These are phyloP conservation scores for Plecotus auritus DNA, from an alignment of 2,113 vertebrate species.

Conservation along the genomic window DNA sequence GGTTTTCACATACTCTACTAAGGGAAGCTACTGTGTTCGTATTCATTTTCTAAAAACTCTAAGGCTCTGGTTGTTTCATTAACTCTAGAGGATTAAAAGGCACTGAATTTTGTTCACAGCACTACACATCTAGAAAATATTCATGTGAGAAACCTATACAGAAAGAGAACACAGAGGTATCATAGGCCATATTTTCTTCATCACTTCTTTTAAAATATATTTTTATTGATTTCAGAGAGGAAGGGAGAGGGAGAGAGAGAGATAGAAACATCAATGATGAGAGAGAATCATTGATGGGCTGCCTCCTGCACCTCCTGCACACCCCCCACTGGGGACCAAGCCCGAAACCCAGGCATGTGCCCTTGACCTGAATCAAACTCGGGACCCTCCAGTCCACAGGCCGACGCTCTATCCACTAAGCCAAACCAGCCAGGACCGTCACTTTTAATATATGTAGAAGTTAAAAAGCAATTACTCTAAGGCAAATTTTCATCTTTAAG, in stretches of 20 bases:
- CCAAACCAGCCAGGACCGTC: too few species aligned
- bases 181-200: slow-evolving; percentile 29
- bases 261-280: too few species aligned
- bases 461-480: slow-evolving; percentile 26
- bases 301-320: too few species aligned
- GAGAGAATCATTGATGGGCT: too few species aligned
- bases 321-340: too few species aligned
- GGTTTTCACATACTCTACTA: not conserved
- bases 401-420: too few species aligned
- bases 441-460: slow-evolving; percentile 37
- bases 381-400: too few species aligned
- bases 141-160: slow-evolving; percentile 41
- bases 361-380: too few species aligned
- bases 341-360: too few species aligned
- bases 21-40: not conserved
- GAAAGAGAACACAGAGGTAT: slow-evolving; percentile 46
- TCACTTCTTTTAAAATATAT: too few species aligned
- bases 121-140: slow-evolving; percentile 35
- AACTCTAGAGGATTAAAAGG: slow-evolving; percentile 43
- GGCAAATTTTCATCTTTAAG: slow-evolving; percentile 36
- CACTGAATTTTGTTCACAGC: slow-evolving; percentile 38
- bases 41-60: slow-evolving; percentile 29
- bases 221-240: too few species aligned
- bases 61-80: slow-evolving; percentile 11
- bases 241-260: too few species aligned